Percentiles rank a stretch among this genome's conserved stretches.
Conservation (phyloP, 2,888 invertebrate genomes). For the Lithophane leautieri region DNA sequence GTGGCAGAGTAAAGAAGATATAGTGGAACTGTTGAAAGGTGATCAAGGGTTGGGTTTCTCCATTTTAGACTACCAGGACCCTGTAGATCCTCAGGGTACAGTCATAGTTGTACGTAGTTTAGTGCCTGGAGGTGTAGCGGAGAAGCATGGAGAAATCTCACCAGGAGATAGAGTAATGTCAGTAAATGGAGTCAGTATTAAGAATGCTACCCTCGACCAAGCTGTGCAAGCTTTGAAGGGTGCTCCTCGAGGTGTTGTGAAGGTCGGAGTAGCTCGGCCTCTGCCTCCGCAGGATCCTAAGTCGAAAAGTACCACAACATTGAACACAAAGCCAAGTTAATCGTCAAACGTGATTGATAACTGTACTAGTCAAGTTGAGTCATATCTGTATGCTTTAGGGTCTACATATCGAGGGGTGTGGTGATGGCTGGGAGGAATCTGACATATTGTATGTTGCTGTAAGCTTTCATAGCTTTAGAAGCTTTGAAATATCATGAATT, state of each 20-base stretch:
- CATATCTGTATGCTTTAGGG: slow-evolving; percentile 82
- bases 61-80: slow-evolving; percentile 99
- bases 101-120: slow-evolving; percentile 99
- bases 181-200: slow-evolving; percentile 97
- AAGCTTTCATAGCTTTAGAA: slow-evolving; percentile 18
- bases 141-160: slow-evolving; percentile 97
- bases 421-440: slow-evolving; percentile 59
- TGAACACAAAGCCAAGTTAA: slow-evolving; percentile 86
- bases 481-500: slow-evolving; percentile 5
- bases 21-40: slow-evolving; percentile 97
- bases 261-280: slow-evolving; percentile 97
- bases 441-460: slow-evolving; percentile 23
- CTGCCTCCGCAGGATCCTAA: slow-evolving; percentile 89
- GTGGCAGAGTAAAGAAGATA: slow-evolving; percentile 98
- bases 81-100: slow-evolving; percentile 97
- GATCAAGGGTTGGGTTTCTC: slow-evolving; percentile 99
- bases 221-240: slow-evolving; percentile 99
- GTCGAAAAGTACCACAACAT: slow-evolving; percentile 84
- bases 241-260: slow-evolving; percentile 96
- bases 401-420: slow-evolving; percentile 76
- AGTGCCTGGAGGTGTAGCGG: slow-evolving; percentile 99
- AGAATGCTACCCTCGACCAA: slow-evolving; percentile 97
- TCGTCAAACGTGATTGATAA: slow-evolving; percentile 74
- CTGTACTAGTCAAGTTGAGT: slow-evolving; percentile 86
- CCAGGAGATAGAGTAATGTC: slow-evolving; percentile 98